These are phyloP conservation scores for Dasyurus viverrinus DNA, from an alignment of 2,113 vertebrate species.

Conservation along the genomic window DNA sequence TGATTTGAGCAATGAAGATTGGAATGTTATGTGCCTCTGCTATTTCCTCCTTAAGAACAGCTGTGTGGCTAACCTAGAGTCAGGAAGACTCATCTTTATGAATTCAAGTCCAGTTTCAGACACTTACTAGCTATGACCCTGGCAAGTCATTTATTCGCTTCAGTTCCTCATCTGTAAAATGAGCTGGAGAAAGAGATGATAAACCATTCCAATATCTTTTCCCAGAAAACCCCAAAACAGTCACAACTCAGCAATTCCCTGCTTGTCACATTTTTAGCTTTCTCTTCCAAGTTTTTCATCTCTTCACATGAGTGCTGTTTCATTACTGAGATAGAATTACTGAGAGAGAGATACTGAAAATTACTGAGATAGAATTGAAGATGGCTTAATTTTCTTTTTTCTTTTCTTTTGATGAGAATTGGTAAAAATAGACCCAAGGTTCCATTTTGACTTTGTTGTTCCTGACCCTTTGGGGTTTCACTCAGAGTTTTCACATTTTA, in stretches of 20 bases:
- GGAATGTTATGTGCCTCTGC: not conserved
- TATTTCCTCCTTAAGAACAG: not conserved
- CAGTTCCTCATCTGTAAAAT: not conserved
- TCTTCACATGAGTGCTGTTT: not conserved
- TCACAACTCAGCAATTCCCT: not conserved
- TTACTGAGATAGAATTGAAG: not conserved
- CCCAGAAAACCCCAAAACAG: not conserved
- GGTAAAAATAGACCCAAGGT: conserved; percentile 20
- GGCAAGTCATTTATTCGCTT: not conserved
- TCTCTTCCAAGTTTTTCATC: not conserved
- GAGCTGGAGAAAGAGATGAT: not conserved
- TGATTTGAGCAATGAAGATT: not conserved
- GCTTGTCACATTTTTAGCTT: not conserved
- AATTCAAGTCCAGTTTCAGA: not conserved
- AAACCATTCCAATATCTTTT: not conserved
- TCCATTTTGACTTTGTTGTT: conserved; percentile 32
- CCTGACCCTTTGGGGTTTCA: conserved; percentile 38
- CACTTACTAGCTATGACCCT: not conserved
- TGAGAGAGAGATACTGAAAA: too few species aligned
- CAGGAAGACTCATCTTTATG: not conserved
- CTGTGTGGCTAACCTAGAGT: not conserved
- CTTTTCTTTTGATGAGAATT: conserved; percentile 34
- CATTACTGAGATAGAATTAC: not conserved
- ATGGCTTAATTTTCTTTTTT: not conserved
- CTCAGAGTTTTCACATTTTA: conserved; percentile 65